Base-by-base conservation (phyloP, 2,888 invertebrate species). In the Yponomeuta sedellus region DNA sequence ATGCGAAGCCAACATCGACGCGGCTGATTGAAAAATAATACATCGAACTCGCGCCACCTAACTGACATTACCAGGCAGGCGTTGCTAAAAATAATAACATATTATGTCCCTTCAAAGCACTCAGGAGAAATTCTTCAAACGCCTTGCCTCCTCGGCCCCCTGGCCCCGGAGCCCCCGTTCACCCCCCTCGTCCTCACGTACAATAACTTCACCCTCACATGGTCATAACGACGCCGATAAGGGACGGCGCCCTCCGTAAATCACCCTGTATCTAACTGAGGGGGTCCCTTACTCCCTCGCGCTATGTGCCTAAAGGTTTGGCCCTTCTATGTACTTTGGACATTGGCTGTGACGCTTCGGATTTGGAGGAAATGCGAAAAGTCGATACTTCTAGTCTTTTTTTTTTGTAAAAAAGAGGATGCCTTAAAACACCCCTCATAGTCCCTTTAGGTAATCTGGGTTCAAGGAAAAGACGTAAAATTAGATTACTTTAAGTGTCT, bases 201-300 rank as follows among this genome's bases (percentile, higher is more conserved):
- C 85, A 83, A 85, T 86, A 85, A 83, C 85, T 82, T 80, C 86
- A 81, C 88, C 88, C 90, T 91, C 90, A 91, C 90, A 91, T 91
- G 91, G 91, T 91, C 91, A 91, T 90, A 90, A 90, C 90, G 88
- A 86, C 85, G 77, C 82, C 82, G 90, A 90, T 90, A 91, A 91
- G 91, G 91, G 89, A 86, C 88, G 81, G 81, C 73, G 77, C 87
- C 87, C 88, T 83, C 86, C 72, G 82, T 89, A 88, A 90, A 88
- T 88, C 90, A 88, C 87, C 87, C 86, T 77, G 83, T 86, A 86
- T 87, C 88, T 87, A 64, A 56, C 64, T 64, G 44, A 64, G 64
- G 64, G 64, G 16, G 56, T 52, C 64, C 64, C 57, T 22, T 28
- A 61, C 61, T 61, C 10, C 20, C 61, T 25, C 61, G 56, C 11